Conservation (phyloP, 1,140 invertebrate species). For the Caenorhabditis elegans region DNA sequence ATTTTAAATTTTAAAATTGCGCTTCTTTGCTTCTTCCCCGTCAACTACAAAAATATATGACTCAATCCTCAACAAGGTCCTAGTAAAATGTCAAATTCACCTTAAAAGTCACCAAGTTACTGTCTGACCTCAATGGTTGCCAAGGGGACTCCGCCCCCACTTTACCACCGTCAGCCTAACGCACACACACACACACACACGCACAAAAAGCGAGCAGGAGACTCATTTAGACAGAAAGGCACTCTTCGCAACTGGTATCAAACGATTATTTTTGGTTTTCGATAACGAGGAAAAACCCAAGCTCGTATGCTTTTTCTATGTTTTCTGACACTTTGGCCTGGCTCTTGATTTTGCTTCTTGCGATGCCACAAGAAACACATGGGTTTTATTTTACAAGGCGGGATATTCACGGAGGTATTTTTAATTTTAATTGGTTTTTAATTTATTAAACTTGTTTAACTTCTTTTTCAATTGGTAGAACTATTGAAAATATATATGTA, state of each 20-base stretch:
- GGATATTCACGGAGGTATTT: neutral
- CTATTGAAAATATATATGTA: no score
- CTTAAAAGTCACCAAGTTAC: neutral
- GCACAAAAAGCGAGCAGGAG: no score
- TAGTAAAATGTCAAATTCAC: neutral
- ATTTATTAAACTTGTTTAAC: neutral
- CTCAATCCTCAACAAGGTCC: neutral
- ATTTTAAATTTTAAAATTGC: neutral
- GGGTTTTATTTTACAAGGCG: neutral
- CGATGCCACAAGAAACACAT: neutral
- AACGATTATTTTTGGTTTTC: neutral
- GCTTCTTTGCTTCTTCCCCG: neutral
- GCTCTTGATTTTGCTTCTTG: neutral
- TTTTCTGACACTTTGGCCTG: neutral
- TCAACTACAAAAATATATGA: neutral
- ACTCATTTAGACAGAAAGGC: constrained; percentile 7
- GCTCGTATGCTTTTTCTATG: constrained; percentile 28
- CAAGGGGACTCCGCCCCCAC: neutral
- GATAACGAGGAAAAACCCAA: neutral
- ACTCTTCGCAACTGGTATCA: neutral
- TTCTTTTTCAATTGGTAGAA: no score
- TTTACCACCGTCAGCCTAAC: neutral
- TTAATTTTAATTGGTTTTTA: neutral
- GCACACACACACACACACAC: neutral
- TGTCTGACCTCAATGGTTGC: neutral